phyloP scores from a whole-genome alignment of 2,113 vertebrate genomes.

The Fulmarus glacialis region DNA sequence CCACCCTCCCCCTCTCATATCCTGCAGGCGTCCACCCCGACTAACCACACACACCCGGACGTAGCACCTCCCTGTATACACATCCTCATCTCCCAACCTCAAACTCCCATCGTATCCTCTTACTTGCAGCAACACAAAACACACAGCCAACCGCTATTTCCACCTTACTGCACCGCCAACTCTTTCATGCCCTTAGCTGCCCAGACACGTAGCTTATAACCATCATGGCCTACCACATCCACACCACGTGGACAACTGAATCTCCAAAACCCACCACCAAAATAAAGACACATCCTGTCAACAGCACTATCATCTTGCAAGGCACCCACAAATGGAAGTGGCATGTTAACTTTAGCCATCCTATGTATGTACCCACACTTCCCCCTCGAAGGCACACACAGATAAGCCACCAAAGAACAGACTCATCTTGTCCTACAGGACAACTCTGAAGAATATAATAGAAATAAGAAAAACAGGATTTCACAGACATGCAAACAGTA shows the following conservation, averaged over 20 bases:
- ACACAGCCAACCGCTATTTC: background rate
- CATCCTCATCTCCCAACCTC: background rate
- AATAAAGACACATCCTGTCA: constrained; percentile 38
- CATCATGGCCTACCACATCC: constrained; percentile 25
- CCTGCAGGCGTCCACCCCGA: background rate
- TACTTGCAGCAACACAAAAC: background rate
- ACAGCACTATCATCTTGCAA: background rate
- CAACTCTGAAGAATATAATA: background rate
- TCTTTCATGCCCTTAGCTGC: background rate
- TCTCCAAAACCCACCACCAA: background rate
- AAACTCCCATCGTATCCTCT: background rate
- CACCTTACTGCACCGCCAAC: background rate
- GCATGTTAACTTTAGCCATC: background rate
- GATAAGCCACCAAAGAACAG: background rate
- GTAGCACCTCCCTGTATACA: background rate
- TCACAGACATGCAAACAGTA: background rate
- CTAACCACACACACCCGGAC: background rate
- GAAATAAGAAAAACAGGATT: background rate
- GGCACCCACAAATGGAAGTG: constrained; percentile 10
- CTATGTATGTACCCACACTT: background rate
- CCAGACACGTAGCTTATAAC: background rate
- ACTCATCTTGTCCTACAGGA: background rate
- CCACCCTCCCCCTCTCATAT: background rate
- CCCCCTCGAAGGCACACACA: background rate
- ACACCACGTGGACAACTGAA: background rate